phyloP scores from a whole-genome alignment of 1,140 invertebrate genomes.

The Microplitis mediator region DNA sequence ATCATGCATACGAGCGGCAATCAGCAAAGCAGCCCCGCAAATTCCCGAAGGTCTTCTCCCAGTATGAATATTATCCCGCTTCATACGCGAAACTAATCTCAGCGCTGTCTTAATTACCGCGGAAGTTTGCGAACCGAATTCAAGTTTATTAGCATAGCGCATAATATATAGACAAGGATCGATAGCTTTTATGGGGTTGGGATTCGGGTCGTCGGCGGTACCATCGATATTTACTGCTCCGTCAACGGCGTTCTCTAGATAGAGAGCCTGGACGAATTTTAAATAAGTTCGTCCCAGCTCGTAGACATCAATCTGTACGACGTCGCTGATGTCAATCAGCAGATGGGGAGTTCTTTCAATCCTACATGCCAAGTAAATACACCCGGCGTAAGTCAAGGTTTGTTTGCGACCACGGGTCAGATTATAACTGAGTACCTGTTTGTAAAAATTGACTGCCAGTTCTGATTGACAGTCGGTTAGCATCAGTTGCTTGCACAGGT shows the following conservation, averaged over 20 bases:
- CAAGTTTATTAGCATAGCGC: constrained; percentile 91
- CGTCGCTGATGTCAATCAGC: constrained; percentile 96
- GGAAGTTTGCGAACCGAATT: constrained; percentile 90
- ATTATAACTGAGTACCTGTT: constrained; percentile 86
- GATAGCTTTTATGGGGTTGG: constrained; percentile 60
- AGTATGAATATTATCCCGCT: constrained; percentile 95
- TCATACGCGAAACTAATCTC: constrained; percentile 95
- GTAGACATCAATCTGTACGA: constrained; percentile 94
- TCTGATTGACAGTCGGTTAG: constrained; percentile 92
- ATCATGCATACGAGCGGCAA: constrained; percentile 91
- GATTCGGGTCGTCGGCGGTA: no score
- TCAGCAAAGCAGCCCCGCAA: constrained; percentile 95
- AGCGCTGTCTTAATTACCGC: constrained; percentile 95
- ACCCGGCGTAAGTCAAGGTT: constrained; percentile 93
- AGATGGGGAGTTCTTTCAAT: constrained; percentile 93
- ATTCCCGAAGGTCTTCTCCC: constrained; percentile 94
- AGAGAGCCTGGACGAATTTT: constrained; percentile 81
- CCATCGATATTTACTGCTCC: no score
- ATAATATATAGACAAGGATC: constrained; percentile 95
- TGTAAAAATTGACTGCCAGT: constrained; percentile 94
- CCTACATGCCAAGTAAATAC: constrained; percentile 96
- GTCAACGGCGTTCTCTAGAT: constrained; percentile 86
- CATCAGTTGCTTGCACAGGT: constrained; percentile 77
- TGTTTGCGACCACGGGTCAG: constrained; percentile 90
- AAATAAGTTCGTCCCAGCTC: constrained; percentile 93